Evolutionary conservation across 2,797 vertebrate species (phyloP), one percentile per base, ranked within the genome.

Genomic region (Dermochelys coriacea): DNA sequence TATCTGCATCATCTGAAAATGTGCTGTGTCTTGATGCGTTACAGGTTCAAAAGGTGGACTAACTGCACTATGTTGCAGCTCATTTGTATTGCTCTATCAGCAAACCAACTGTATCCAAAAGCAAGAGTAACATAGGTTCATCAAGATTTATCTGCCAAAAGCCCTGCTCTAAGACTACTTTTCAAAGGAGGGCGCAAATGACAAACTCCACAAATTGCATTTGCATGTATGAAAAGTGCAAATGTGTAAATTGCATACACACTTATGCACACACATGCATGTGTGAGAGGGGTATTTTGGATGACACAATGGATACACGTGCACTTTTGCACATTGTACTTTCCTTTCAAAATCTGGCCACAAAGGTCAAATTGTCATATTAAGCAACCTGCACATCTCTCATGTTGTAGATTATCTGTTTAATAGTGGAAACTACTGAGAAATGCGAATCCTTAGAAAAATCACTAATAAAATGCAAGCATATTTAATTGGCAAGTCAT

Each of bases 11-110:
- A 55, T 6, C 7, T 4, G 4, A 45, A 80, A 14, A 18, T 0
- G 12, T 0, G 57, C 45, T 4, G 0, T 1, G 0, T 1, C 61
- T 14, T 37, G 25, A 1, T 2, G 1, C 0, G 3, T 1, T 2
- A 77, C 47, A 54, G 34, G 49, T 64, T 59, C 64, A 29, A 2
- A 59, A 61, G 19, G 2, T 0, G 12, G 78, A n/a, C 0, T 11
- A 18, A 51, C 4, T 9, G 2, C 57, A 61, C 61, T 54, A 34
- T 45, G 45, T 51, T 51, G 41, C 16, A 37, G 50, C 61, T 81
- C 57, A 80, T 80, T 49, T 85, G 51, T 80, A 80, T 57, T 81
- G 59, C 45, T 41, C 41, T 45, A 47, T 25, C 50, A 52, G 41
- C 54, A 74, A 90, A 68, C 55, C 34, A 82, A 84, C 55, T 64